A percentile compares a stretch with the other conserved stretches of the same genome.
These are phyloP conservation scores for Tiliacea aurago DNA, from an alignment of 2,888 invertebrate species.

Conservation along the genomic window DNA sequence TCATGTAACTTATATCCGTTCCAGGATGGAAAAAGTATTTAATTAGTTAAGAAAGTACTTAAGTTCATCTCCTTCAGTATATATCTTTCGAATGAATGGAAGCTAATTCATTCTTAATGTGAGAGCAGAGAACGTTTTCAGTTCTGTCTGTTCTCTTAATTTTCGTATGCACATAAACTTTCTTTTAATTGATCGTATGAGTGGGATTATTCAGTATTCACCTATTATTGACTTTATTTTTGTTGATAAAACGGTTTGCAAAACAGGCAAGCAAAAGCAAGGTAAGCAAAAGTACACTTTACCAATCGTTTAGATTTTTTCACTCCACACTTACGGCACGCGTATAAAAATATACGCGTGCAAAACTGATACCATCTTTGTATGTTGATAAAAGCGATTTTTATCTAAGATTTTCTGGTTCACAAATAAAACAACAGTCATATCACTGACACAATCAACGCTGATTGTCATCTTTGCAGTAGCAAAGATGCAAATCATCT, in stretches of 20 bases:
- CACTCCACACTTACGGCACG: not conserved
- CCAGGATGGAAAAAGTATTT: slow-evolving; percentile 8
- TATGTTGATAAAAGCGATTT: slow-evolving; percentile 7
- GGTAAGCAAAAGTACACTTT: not conserved
- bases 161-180: not conserved
- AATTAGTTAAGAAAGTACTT: not conserved
- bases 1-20: slow-evolving; percentile 34
- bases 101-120: not conserved
- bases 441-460: slow-evolving; percentile 21
- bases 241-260: not conserved
- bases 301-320: not conserved
- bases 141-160: not conserved
- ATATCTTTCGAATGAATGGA: slow-evolving; percentile 13
- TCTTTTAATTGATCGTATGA: not conserved
- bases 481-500: not conserved
- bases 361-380: not conserved
- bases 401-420: slow-evolving; percentile 8
- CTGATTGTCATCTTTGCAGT: slow-evolving; percentile 10
- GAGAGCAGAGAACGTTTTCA: no score
- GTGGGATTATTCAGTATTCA: not conserved
- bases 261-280: no score
- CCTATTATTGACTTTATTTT: not conserved
- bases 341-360: no score
- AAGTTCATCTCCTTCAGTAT: not conserved
- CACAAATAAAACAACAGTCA: not conserved